phyloP scores from a whole-genome alignment of 2,888 invertebrate genomes.

The Pyrgus malvae region DNA sequence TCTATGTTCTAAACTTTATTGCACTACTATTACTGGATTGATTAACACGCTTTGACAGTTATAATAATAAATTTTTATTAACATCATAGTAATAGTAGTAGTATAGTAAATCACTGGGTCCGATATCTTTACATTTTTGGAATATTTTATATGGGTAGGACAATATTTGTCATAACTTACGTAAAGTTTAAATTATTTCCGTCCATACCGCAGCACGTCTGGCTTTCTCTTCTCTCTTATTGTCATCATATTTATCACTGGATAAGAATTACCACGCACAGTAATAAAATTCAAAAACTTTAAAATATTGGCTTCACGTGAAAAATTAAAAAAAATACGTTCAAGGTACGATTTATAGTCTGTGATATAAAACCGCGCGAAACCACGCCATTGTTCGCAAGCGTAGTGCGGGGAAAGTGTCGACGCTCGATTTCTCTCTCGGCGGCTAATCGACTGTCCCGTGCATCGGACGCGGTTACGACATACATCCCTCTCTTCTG shows the following conservation, averaged over 20 bases:
- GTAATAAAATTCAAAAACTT: not conserved
- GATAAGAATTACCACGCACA: not conserved
- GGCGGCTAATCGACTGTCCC: conserved; percentile 58
- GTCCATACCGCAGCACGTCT: not conserved
- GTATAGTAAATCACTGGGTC: too few species aligned
- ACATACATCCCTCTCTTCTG: conserved; percentile 41
- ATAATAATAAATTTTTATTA: too few species aligned
- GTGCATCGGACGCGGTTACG: conserved; percentile 54
- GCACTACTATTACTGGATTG: too few species aligned
- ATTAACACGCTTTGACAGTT: too few species aligned
- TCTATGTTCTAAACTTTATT: too few species aligned
- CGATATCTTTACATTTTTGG: too few species aligned
- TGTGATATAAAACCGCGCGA: conserved; percentile 18
- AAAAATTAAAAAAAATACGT: too few species aligned
- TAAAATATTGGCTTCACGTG: not conserved
- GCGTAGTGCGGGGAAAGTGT: conserved; percentile 59
- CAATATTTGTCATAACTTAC: too few species aligned
- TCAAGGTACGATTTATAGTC: too few species aligned
- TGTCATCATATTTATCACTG: not conserved
- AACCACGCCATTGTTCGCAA: conserved; percentile 7
- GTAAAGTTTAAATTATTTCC: not conserved
- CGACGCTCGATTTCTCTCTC: conserved; percentile 66
- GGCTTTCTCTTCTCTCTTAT: too few species aligned
- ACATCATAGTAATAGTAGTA: too few species aligned
- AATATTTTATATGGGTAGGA: not conserved